Percentiles rank a stretch among this genome's conserved stretches.
phyloP scores from a whole-genome alignment of 2,888 invertebrate genomes.

The Heterodera filipjevi region DNA sequence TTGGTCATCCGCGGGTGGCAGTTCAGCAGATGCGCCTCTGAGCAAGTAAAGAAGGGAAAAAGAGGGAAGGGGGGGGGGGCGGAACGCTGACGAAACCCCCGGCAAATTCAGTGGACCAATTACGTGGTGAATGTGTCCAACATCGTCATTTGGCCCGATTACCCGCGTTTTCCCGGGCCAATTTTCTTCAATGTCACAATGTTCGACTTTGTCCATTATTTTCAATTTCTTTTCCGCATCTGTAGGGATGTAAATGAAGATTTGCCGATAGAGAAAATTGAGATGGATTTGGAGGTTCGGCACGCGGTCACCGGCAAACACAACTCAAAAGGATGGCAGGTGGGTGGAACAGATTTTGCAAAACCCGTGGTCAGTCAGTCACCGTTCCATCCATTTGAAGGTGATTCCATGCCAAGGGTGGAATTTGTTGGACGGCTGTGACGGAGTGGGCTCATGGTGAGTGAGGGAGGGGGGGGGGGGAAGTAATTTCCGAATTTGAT shows the following conservation, averaged over 20 bases:
- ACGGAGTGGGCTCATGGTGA: conserved; percentile 65
- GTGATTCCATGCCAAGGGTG: conserved; percentile 65
- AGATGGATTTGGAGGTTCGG: conserved; percentile 64
- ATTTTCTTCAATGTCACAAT: conserved; percentile 66
- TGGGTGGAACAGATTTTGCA: conserved; percentile 25
- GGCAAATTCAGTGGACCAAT: conserved; percentile 62
- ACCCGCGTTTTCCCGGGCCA: conserved; percentile 65
- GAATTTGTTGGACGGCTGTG: conserved; percentile 65
- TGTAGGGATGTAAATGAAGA: conserved; percentile 44
- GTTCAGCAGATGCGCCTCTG: conserved; percentile 63
- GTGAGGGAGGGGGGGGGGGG: no score
- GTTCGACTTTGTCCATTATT: conserved; percentile 21
- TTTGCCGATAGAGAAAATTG: conserved; percentile 62
- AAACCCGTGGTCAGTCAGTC: conserved; percentile 57
- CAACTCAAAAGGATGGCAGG: conserved; percentile 64
- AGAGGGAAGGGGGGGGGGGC: no score
- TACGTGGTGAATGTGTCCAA: conserved; percentile 65
- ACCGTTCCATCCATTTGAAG: not conserved
- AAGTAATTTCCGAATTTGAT: no score
- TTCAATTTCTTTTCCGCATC: not conserved
- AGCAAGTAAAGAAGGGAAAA: conserved; percentile 48
- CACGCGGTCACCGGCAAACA: conserved; percentile 63
- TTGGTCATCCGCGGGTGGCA: conserved; percentile 64
- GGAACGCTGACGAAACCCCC: not conserved
- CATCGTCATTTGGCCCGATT: conserved; percentile 65